A percentile compares a stretch with the other conserved stretches of the same genome.
Conservation (phyloP, 1,140 invertebrate genomes). For the Drosophila varians region DNA sequence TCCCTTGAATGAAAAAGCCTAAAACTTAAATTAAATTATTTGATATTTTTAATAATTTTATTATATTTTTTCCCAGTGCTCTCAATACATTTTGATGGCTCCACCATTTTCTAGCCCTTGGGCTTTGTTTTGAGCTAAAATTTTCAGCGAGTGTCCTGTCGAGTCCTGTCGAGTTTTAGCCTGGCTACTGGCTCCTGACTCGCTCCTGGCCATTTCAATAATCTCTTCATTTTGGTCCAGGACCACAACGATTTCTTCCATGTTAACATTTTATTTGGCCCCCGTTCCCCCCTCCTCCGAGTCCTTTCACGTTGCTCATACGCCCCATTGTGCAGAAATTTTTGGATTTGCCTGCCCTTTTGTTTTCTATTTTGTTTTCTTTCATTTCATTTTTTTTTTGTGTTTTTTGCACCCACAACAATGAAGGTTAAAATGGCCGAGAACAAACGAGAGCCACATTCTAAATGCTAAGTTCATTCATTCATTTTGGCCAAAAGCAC, state of each 20-base stretch:
- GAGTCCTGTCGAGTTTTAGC: neutral
- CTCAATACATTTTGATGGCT: slow-evolving; percentile 36
- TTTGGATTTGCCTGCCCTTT: slow-evolving; percentile 44
- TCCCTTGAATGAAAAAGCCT: too few relatives aligned
- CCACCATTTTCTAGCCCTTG: slow-evolving; percentile 42
- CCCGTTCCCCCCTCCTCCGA: slow-evolving; percentile 33
- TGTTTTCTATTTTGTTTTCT: slow-evolving; percentile 33
- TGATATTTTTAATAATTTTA: neutral
- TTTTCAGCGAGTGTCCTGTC: slow-evolving; percentile 65
- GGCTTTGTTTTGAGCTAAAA: slow-evolving; percentile 38
- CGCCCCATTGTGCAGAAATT: slow-evolving; percentile 63
- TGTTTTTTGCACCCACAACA: slow-evolving; percentile 12
- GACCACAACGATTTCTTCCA: slow-evolving; percentile 57
- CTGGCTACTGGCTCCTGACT: too few relatives aligned
- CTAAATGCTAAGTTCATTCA: slow-evolving; percentile 68
- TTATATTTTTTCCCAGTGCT: slow-evolving; percentile 18
- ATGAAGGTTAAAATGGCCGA: slow-evolving; percentile 5
- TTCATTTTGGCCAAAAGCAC: slow-evolving; percentile 38
- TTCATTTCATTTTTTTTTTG: neutral
- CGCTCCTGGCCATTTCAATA: slow-evolving; percentile 68
- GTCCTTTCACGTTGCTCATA: slow-evolving; percentile 50
- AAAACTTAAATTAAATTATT: neutral
- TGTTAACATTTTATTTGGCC: slow-evolving; percentile 79
- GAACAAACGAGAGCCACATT: slow-evolving; percentile 31
- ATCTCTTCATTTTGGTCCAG: slow-evolving; percentile 71